These are phyloP conservation scores for Metopia argyrocephala DNA, from an alignment of 2,888 invertebrate species.

Conservation along the genomic window DNA sequence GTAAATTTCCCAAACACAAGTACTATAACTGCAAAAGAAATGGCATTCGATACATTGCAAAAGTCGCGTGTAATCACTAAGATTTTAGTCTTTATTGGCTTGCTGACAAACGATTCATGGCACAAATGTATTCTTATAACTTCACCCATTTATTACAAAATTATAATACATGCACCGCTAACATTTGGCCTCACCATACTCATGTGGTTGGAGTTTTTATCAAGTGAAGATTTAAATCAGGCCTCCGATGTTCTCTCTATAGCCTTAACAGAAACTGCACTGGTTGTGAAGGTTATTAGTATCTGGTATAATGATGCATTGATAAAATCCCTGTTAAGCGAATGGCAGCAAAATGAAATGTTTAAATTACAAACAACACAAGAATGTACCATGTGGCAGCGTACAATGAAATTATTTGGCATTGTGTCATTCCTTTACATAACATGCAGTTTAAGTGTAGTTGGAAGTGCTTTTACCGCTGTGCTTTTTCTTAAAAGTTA, in stretches of 20 bases:
- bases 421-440: slow-evolving; percentile 64
- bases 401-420: slow-evolving; percentile 64
- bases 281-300: slow-evolving; percentile 71
- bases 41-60: slow-evolving; percentile 47
- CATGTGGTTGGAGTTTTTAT: slow-evolving; percentile 72
- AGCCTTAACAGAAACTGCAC: slow-evolving; percentile 70
- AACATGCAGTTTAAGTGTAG: slow-evolving; percentile 40
- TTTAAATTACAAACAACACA: slow-evolving; percentile 63
- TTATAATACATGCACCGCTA: slow-evolving; percentile 68
- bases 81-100: slow-evolving; percentile 25
- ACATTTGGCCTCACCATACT: slow-evolving; percentile 69
- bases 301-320: slow-evolving; percentile 67
- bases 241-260: slow-evolving; percentile 72
- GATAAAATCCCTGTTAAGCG: slow-evolving; percentile 66
- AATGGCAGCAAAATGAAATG: slow-evolving; percentile 60
- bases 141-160: slow-evolving; percentile 12
- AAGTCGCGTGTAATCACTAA: slow-evolving; percentile 33
- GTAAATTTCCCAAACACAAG: no score
- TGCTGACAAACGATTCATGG: slow-evolving; percentile 37
- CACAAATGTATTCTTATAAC: slow-evolving; percentile 8
- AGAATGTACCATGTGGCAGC: slow-evolving; percentile 68
- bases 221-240: slow-evolving; percentile 69
- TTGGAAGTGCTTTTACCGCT: slow-evolving; percentile 63
- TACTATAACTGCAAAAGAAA: background rate
- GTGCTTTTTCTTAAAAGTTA: slow-evolving; percentile 63